Evolutionary conservation across 2,113 vertebrate genomes (phyloP).

Genomic region (Gobius niger): DNA sequence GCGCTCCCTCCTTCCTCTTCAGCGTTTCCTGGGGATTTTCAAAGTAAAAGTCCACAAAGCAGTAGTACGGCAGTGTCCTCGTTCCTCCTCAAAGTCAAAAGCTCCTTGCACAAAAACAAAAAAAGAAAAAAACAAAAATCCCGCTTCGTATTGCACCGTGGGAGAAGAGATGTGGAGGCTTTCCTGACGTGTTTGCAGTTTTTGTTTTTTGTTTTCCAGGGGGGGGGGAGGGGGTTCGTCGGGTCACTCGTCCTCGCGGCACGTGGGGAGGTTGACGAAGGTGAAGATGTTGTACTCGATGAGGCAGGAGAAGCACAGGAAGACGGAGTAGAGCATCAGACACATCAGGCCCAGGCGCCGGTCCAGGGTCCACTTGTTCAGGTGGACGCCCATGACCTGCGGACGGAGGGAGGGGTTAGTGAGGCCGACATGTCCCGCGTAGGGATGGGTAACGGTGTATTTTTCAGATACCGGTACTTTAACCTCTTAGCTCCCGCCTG

Average conservation of each 20-base stretch:
- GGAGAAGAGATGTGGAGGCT: neutral
- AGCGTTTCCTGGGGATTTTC: constrained; percentile 27
- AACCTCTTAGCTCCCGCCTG: no score
- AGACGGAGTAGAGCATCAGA: constrained; percentile 91
- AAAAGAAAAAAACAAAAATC: neutral
- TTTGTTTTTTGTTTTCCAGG: neutral
- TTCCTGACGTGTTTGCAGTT: constrained; percentile 7
- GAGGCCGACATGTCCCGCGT: no score
- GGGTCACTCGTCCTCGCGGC: constrained; percentile 79
- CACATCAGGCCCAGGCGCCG: constrained; percentile 88
- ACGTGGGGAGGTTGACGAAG: constrained; percentile 98
- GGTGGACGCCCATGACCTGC: constrained; percentile 91
- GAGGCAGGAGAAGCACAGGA: constrained; percentile 98
- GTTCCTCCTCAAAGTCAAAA: constrained; percentile 20
- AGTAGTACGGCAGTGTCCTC: constrained; percentile 57
- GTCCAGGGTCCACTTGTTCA: constrained; percentile 96
- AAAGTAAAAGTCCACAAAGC: constrained; percentile 69
- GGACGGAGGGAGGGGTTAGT: no score
- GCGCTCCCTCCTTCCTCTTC: constrained; percentile 50
- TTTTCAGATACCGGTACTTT: no score
- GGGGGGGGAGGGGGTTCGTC: no score
- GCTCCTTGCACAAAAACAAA: constrained; percentile 8
- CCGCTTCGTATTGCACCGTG: constrained; percentile 55
- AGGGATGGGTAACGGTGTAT: no score
- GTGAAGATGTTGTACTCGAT: constrained; percentile 99